Evolutionary conservation across 2,888 invertebrate species (phyloP), one percentile per base, ranked within the genome.

Genomic region (Lithophane ornitopus): DNA sequence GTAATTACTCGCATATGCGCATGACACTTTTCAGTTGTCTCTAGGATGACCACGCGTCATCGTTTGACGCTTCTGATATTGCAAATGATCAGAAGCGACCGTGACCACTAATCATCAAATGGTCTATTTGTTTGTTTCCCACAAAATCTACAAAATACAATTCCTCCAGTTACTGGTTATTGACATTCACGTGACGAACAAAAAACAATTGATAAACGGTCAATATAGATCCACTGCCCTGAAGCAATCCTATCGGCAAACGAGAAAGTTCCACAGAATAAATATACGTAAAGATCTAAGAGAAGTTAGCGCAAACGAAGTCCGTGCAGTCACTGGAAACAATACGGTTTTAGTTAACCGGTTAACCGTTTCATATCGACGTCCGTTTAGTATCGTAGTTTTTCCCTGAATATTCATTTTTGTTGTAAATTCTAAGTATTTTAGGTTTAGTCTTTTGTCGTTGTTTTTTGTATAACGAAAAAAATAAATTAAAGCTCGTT

Each of bases 231-330:
- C n/a, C 22, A 54, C 46, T 44, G n/a, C 12, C 19, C 46, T 2
- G 16, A 28, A 66, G 44, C 44, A 63, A 72, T 70, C 56, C 34
- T 58, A 73, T 70, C 49, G 49, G 28, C 63, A 85, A 81, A 84
- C 58, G 44, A 28, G 46, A 56, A 58, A 83, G 72, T 72, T 81
- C 52, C 19, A 69, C 74, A 61, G 52, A 83, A 76, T 75, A 82
- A 85, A 85, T 75, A 85, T 26, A 74, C 74, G 67, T 58, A 56
- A 76, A 85, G 71, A 83, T 83, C 63, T 67, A 41, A 65, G 39
- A 1, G 34, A 66, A 74, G 69, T 72, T 63, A 75, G 73, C 58
- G 69, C 74, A 70, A 78, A 70, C 63, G 54, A 74, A 85, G 75
- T 76, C 62, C 52, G 54, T 75, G 73, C 62, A 71, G 85, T 70